Evolutionary conservation across 2,113 vertebrate genomes (phyloP).

Genomic region (Pongo pygmaeus): DNA sequence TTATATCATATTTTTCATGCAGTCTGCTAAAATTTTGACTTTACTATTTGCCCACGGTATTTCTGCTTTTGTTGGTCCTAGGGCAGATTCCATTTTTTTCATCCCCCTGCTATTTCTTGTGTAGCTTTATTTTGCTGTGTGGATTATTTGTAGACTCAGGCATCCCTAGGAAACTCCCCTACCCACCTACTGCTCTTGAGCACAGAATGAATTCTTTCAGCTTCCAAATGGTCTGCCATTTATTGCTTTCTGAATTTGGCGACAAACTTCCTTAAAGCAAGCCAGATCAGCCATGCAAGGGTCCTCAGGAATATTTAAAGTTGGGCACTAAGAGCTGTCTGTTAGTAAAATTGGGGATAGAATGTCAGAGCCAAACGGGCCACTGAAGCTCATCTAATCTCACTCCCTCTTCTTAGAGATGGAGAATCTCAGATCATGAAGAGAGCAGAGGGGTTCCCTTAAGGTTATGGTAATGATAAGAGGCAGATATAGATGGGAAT

Average conservation of each 20-base stretch:
- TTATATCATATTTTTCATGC: neutral
- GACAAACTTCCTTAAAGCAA: neutral
- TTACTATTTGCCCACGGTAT: neutral
- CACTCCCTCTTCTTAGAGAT: neutral
- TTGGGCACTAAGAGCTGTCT: neutral
- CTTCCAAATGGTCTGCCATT: neutral
- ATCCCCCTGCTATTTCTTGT: neutral
- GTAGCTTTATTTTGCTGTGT: neutral
- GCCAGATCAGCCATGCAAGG: neutral
- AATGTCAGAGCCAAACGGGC: neutral
- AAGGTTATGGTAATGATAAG: neutral
- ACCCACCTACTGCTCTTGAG: constrained; percentile 5
- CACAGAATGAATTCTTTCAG: neutral
- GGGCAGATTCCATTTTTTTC: neutral
- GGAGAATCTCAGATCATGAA: neutral
- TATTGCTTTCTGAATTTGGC: constrained; percentile 7
- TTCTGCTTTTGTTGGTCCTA: neutral
- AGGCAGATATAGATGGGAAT: neutral
- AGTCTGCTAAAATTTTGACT: neutral
- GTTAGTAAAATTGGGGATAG: neutral
- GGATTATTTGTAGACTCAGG: neutral
- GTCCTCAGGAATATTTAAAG: neutral
- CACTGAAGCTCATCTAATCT: neutral
- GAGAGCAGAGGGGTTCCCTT: neutral
- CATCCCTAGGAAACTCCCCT: neutral